Base-by-base conservation (phyloP, 2,797 vertebrate genomes). In the Mionectes olivaceus region DNA sequence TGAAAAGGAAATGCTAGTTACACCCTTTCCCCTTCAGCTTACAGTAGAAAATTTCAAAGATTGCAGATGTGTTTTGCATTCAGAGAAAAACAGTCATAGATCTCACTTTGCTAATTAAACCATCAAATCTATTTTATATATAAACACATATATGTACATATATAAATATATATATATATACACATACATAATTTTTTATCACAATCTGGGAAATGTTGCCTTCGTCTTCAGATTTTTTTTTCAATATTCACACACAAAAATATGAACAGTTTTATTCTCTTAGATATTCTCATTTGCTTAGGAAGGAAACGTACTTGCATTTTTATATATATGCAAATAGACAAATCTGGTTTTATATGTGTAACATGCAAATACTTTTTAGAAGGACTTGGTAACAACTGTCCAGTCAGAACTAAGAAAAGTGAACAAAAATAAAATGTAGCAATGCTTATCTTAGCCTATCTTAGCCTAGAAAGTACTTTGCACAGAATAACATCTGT, bases 1-100 rank as follows among this genome's bases (percentile, higher is more conserved):
- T 97, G 96, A 96, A 98, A 97, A 98, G 96, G 97, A 98, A 98
- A 98, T 97, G 96, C 97, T 97, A 96, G 95, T 96, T 95, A 97
- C 95, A 96, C 94, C 80, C 95, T 97, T 94, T 92, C 89, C 86
- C 81, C 85, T 96, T 94, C 77, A 97, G 96, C 94, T 77, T 57
- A 87, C 17, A 21, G 93, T 41, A 86, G 96, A 97, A 94, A 93
- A 82, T 92, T 95, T 95, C 97, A 94, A 71, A 95, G 96, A 97
- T 83, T 95, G 85, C 92, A 65, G 87, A 23, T 84, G 64, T 88
- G 73, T 81, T 94, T 93, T 92, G 41, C 86, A 89, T 80, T 92
- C 63, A 91, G 44, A 39, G 79, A 59, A 89, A 89, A 93, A 49
- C 24, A 92, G 83, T 57, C 61, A 78, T 67, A 55, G 41, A 56